phyloP scores from a whole-genome alignment of 1,140 invertebrate genomes.

The Drosophila biarmipes region DNA sequence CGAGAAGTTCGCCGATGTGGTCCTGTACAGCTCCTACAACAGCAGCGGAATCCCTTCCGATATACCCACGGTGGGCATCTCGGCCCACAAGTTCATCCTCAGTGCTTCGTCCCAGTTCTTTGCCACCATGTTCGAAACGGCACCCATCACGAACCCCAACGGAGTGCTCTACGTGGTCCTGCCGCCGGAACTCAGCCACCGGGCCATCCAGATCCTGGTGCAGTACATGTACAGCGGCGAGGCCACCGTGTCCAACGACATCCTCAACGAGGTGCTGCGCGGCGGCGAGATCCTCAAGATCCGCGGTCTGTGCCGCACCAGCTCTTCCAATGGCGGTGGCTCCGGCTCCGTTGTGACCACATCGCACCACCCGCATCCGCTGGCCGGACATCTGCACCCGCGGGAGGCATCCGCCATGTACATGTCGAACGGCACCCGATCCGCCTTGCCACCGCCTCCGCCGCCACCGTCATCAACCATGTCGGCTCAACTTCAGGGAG shows the following conservation, averaged over 20 bases:
- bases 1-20: slow-evolving; percentile 93
- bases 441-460: slow-evolving; percentile 44
- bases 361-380: slow-evolving; percentile 64
- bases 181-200: slow-evolving; percentile 91
- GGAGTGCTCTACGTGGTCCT: slow-evolving; percentile 90
- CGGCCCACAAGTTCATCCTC: slow-evolving; percentile 94
- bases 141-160: slow-evolving; percentile 84
- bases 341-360: slow-evolving; percentile 15
- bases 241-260: slow-evolving; percentile 93
- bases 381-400: slow-evolving; percentile 71
- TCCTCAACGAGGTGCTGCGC: slow-evolving; percentile 90
- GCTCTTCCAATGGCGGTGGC: slow-evolving; percentile 83
- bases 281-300: slow-evolving; percentile 92
- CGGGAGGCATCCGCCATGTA: slow-evolving; percentile 61
- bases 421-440: slow-evolving; percentile 66
- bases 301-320: slow-evolving; percentile 89
- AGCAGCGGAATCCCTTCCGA: slow-evolving; percentile 66
- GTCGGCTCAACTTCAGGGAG: slow-evolving; percentile 59
- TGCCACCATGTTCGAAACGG: slow-evolving; percentile 83
- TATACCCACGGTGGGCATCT: slow-evolving; percentile 87
- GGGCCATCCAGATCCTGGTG: slow-evolving; percentile 91
- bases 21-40: slow-evolving; percentile 88
- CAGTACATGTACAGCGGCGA: slow-evolving; percentile 95
- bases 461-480: slow-evolving; percentile 55
- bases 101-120: slow-evolving; percentile 89